Evolutionary conservation across 2,888 invertebrate species (phyloP), one percentile per base, ranked within the genome.

Genomic region (Carterocephalus palaemon): DNA sequence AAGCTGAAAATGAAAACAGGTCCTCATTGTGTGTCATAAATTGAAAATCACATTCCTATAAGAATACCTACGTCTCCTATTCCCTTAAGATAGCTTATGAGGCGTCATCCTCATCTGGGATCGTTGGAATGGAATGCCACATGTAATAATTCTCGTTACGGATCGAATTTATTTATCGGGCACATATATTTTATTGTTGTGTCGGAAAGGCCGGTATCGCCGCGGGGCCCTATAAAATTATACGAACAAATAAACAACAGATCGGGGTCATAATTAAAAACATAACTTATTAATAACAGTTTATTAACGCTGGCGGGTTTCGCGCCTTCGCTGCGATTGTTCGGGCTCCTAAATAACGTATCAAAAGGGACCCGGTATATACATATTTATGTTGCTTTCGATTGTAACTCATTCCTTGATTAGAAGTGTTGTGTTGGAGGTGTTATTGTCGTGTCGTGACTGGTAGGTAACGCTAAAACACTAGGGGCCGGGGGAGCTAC

Each of bases 221-320:
- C 83, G 69, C 81, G 63, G 83, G 85, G 82, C 74, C 68, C 77
- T 69, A 86, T 85, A 83, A 84, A 84, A 83, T 84, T 80, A 83
- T 83, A 70, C 80, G 79, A 75, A 84, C 84, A 85, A 83, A 84
- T 85, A 85, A 82, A 67, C 67, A 60, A 54, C 65, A 66, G 75
- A 86, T 85, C 76, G 73, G 56, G 55, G 42, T 59, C 72, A 70
- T 85, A 86, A 85, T 86, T 85, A 85, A 86, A 85, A 84, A 77
- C 79, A 80, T 84, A 84, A 84, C 82, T 84, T 85, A 79, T 81
- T 83, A 84, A 82, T 83, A 80, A 77, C 74, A 75, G 79, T 81
- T 83, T 81, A 84, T 84, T 83, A 82, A 77, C 68, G 75, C 70
- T 79, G 73, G 71, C 77, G 71, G 73, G 76, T 82, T 78, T 84